Evolutionary conservation across 1,140 invertebrate species (phyloP).

Genomic region (Metaphire vulgaris): DNA sequence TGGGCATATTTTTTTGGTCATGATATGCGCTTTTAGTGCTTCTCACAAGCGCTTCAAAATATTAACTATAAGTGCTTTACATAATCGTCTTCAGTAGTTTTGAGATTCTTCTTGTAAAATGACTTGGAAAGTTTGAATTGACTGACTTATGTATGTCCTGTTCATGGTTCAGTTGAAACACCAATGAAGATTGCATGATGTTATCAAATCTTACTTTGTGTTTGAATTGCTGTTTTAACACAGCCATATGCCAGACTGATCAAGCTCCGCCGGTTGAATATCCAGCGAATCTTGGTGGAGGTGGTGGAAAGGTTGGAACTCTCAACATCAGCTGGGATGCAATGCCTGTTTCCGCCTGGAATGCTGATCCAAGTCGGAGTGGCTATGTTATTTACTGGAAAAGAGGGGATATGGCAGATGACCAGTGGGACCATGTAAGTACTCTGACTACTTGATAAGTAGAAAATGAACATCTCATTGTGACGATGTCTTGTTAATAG

Average conservation of each 20-base stretch:
- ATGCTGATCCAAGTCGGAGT: conserved; percentile 52
- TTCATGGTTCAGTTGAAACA: too few relatives aligned
- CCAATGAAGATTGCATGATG: neutral
- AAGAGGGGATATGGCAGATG: conserved; percentile 33
- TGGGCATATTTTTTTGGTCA: too few relatives aligned
- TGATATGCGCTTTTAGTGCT: too few relatives aligned
- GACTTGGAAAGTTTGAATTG: too few relatives aligned
- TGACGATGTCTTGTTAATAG: too few relatives aligned
- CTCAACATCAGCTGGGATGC: conserved; percentile 86
- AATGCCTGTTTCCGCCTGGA: conserved; percentile 68
- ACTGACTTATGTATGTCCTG: too few relatives aligned
- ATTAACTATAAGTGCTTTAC: too few relatives aligned
- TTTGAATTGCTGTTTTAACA: neutral
- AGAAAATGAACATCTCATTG: too few relatives aligned
- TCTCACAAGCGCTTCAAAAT: too few relatives aligned
- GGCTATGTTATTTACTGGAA: conserved; percentile 67
- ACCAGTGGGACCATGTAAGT: conserved; percentile 23
- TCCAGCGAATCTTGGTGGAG: conserved; percentile 75
- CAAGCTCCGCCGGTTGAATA: conserved; percentile 70
- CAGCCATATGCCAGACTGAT: conserved; percentile 12
- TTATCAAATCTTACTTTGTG: too few relatives aligned
- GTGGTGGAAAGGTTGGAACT: conserved; percentile 85
- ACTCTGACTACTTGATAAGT: neutral
- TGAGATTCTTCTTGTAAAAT: too few relatives aligned
- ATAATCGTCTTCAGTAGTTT: too few relatives aligned